These are phyloP conservation scores for Troides aeacus DNA, from an alignment of 2,888 invertebrate species.

Conservation along the genomic window DNA sequence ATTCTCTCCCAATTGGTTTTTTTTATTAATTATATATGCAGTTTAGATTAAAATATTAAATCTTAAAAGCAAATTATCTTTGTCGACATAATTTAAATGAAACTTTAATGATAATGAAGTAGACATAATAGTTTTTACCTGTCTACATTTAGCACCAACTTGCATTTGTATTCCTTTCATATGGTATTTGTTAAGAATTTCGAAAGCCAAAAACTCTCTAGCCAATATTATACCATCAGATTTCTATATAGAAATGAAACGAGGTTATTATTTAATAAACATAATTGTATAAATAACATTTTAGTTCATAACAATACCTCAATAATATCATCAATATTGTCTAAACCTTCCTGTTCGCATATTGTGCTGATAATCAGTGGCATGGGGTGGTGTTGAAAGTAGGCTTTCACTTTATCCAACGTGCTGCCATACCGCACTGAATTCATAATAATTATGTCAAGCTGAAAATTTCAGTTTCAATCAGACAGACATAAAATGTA, in stretches of 20 bases:
- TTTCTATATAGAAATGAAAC: constrained; percentile 44
- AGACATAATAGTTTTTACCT: constrained; percentile 42
- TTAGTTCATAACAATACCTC: constrained; percentile 37
- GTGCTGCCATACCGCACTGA: constrained; percentile 41
- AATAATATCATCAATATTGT: constrained; percentile 53
- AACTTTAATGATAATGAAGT: no score
- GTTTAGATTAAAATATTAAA: no score
- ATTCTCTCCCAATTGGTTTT: no score
- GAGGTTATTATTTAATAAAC: background rate
- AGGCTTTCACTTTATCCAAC: constrained; percentile 38
- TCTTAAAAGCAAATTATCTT: background rate
- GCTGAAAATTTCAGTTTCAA: constrained; percentile 34
- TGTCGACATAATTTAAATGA: background rate
- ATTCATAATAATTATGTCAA: constrained; percentile 48
- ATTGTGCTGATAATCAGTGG: constrained; percentile 51
- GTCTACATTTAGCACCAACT: constrained; percentile 57
- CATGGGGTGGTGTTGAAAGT: constrained; percentile 36
- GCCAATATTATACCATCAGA: constrained; percentile 57
- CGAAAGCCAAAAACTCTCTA: constrained; percentile 58
- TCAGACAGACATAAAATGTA: background rate
- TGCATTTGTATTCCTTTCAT: constrained; percentile 58
- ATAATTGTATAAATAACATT: background rate
- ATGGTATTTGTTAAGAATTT: constrained; percentile 42
- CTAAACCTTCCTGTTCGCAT: constrained; percentile 53
- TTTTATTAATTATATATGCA: no score